Percentiles rank a stretch among this genome's conserved stretches.
Conservation (phyloP, 2,113 vertebrate genomes). For the Rousettus leschenaultii region DNA sequence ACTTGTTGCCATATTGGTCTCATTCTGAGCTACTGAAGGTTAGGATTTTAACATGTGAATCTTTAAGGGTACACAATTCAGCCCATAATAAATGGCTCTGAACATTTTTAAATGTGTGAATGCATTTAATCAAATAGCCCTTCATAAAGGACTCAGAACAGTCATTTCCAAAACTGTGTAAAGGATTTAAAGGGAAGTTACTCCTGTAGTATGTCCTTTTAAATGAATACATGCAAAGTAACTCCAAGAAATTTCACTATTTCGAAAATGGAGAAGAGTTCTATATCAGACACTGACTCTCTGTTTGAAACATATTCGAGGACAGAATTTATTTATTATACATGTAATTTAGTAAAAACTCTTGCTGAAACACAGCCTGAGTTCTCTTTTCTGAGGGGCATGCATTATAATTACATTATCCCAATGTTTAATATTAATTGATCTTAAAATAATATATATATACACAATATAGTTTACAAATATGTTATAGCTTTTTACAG, state of each 20-base stretch:
- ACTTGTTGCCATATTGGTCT: neutral
- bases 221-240: neutral
- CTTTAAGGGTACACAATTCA: neutral
- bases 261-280: neutral
- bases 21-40: neutral
- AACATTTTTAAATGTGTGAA: neutral
- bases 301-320: neutral
- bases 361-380: neutral
- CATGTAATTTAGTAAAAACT: neutral
- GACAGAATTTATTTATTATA: neutral
- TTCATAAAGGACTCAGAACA: neutral
- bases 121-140: neutral
- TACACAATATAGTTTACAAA: neutral
- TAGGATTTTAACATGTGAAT: neutral
- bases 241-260: neutral
- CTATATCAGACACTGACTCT: neutral
- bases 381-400: neutral
- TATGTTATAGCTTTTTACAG: neutral
- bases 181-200: neutral
- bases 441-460: neutral
- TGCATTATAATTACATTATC: neutral
- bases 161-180: neutral
- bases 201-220: neutral
- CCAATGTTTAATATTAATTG: conserved; percentile 19
- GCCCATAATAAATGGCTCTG: neutral